Evolutionary conservation across 2,888 invertebrate genomes (phyloP), one percentile per base, ranked within the genome.

Genomic region (Folsomia candida): DNA sequence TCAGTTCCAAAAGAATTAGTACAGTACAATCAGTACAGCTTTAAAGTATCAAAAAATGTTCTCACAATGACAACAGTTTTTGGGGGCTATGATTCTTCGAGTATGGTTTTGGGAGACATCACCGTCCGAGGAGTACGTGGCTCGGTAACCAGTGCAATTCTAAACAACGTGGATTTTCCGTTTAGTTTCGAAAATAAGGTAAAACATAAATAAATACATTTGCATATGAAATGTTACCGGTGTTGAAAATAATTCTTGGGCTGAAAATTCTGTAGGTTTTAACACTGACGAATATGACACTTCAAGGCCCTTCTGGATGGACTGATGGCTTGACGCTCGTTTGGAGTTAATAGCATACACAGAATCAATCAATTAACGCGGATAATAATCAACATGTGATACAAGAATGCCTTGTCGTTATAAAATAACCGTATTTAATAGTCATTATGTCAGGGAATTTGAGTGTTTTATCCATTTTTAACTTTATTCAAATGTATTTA

Each of bases 1-100:
- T 80, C 84, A 88, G 88, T 88, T 80, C 86, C 86, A 51, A 86
- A 86, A 78, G 86, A 87, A 81, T 87, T 88, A 78, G 85, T 86
- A 69, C 85, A 85, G 76, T 89, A 87, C 83, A 86, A 86, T 64
- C 83, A 86, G 77, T 84, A 88, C 25, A 83, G 84, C 51, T 88
- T 88, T 81, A 80, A 81, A 4, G 78, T 78, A 76, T 62, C 67
- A 65, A 18, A 79, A 14, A 74, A 78, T 68, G 61, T 67, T 6
- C 54, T 79, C 0, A 69, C 51, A 27, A 68, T 79, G 71, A 63
- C 51, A 3, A 73, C 70, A 37, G 64, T 37, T 20, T 72, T 73
- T 24, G 64, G 60, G 25, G 77, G 77, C 4, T 76, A 76, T 37
- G 74, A 75, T 4, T 71, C 73, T 9, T 47, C 68, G 9, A 78